phyloP scores from a whole-genome alignment of 1,140 invertebrate species.

The Drosophila setifemur region DNA sequence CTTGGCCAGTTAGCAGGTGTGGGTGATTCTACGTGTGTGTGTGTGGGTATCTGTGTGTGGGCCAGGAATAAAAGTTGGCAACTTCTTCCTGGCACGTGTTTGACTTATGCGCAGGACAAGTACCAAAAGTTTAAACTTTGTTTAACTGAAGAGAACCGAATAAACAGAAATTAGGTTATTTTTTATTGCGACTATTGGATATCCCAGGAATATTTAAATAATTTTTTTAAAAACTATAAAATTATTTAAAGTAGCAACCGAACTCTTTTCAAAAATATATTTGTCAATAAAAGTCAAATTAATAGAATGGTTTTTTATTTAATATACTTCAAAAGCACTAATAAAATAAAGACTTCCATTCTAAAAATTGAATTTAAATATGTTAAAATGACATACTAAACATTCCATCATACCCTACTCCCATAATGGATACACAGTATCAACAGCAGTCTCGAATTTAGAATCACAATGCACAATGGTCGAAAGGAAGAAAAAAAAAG shows the following conservation, averaged over 20 bases:
- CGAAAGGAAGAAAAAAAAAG: conserved; percentile 33
- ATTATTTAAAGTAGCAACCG: too few relatives aligned
- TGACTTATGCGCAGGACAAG: conserved; percentile 67
- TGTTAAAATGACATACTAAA: not conserved
- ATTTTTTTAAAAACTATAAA: too few relatives aligned
- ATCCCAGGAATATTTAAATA: too few relatives aligned
- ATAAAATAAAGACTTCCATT: too few relatives aligned
- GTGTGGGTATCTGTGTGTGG: conserved; percentile 6
- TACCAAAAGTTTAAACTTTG: conserved; percentile 70
- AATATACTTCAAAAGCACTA: too few relatives aligned
- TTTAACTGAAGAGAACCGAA: conserved; percentile 22
- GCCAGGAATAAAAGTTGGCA: conserved; percentile 37
- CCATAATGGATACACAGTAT: conserved; percentile 13
- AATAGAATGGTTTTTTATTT: too few relatives aligned
- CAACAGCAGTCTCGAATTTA: conserved; percentile 8
- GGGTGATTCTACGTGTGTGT: not conserved
- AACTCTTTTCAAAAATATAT: too few relatives aligned
- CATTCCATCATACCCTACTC: not conserved
- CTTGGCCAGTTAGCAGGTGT: conserved; percentile 60
- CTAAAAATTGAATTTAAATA: not conserved
- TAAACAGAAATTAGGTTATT: not conserved
- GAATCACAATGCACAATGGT: conserved; percentile 59
- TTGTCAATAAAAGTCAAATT: not conserved
- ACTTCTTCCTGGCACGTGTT: conserved; percentile 66
- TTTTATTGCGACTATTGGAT: not conserved